These are phyloP conservation scores for Mus minutoides DNA, from an alignment of 2,797 vertebrate species.

Conservation along the genomic window DNA sequence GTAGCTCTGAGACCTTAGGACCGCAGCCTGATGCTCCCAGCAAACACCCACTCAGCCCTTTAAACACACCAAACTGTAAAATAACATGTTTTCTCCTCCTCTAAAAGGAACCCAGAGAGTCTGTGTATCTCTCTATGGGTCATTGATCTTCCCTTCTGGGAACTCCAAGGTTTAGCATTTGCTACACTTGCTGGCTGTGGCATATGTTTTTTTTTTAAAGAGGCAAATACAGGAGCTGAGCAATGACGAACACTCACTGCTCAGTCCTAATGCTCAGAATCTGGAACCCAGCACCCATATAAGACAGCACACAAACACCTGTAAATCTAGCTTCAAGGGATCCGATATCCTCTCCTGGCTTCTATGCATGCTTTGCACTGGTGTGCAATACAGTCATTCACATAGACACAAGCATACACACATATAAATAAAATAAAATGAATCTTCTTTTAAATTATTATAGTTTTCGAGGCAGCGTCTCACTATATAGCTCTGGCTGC, in stretches of 20 bases:
- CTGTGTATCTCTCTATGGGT: background rate
- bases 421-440: background rate
- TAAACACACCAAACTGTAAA: background rate
- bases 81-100: too few relatives aligned
- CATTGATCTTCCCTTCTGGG: background rate
- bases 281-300: background rate
- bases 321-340: background rate
- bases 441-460: background rate
- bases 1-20: too few relatives aligned
- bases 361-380: background rate
- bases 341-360: background rate
- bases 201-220: too few relatives aligned
- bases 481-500: background rate
- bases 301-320: background rate
- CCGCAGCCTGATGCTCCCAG: too few relatives aligned
- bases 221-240: background rate
- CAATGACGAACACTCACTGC: background rate
- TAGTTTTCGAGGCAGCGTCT: background rate
- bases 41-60: background rate
- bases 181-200: background rate
- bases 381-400: background rate
- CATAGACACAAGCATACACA: background rate
- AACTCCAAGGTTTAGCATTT: background rate
- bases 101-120: background rate
- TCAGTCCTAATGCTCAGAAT: background rate